A percentile compares a stretch with the other conserved stretches of the same genome.
Evolutionary conservation across 2,797 vertebrate species (phyloP).

Genomic region (Oryzias sinensis): DNA sequence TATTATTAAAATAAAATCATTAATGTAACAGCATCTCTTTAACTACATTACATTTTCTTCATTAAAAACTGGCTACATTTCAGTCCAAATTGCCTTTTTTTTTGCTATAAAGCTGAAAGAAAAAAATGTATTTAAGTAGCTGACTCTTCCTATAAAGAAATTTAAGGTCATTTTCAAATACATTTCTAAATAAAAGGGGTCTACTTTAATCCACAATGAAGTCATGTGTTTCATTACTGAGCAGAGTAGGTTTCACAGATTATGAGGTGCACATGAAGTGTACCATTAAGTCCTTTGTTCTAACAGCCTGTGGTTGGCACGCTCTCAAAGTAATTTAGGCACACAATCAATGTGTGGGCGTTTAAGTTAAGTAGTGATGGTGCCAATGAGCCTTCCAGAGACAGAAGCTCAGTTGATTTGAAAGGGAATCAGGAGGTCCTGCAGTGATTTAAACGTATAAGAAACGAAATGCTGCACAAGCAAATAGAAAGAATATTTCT

Average conservation of each 20-base stretch:
- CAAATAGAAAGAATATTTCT: background rate
- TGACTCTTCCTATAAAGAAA: background rate
- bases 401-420: background rate
- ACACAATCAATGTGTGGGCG: conserved; percentile 1
- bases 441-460: background rate
- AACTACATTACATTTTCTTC: too few relatives aligned
- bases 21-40: too few relatives aligned
- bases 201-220: background rate
- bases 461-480: background rate
- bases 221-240: background rate
- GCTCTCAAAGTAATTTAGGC: background rate
- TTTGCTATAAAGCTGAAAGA: too few relatives aligned
- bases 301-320: background rate
- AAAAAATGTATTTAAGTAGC: too few relatives aligned
- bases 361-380: background rate
- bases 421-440: background rate
- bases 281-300: background rate
- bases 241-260: background rate
- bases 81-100: too few relatives aligned
- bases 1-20: too few relatives aligned
- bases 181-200: background rate
- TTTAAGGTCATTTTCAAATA: background rate
- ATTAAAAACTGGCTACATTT: too few relatives aligned
- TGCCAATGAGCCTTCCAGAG: background rate
- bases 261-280: background rate